A percentile compares a stretch with the other conserved stretches of the same genome.
Conservation (phyloP, 2,888 invertebrate species). For the Anodontia alba region DNA sequence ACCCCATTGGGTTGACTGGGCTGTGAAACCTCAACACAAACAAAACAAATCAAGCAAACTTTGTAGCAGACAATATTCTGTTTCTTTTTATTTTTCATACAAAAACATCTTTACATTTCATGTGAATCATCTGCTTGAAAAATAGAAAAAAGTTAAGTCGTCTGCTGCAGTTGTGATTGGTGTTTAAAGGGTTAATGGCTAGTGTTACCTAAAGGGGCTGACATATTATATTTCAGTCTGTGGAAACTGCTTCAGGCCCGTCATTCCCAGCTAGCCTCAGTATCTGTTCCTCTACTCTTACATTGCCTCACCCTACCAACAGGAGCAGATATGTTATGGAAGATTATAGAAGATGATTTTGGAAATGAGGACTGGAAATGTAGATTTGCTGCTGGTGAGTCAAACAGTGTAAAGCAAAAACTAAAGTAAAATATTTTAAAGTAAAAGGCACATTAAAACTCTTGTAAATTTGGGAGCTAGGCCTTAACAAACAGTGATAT, state of each 20-base stretch:
- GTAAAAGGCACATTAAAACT: neutral
- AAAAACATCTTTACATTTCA: too few relatives aligned
- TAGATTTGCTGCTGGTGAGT: constrained; percentile 93
- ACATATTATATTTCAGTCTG: constrained; percentile 94
- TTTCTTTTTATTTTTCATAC: too few relatives aligned
- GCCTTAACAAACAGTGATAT: too few relatives aligned
- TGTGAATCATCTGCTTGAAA: too few relatives aligned
- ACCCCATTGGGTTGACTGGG: too few relatives aligned
- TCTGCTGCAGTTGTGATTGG: too few relatives aligned
- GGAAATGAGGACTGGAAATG: constrained; percentile 94
- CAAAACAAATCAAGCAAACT: too few relatives aligned
- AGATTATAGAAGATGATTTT: constrained; percentile 97
- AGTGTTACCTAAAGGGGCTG: constrained; percentile 96
- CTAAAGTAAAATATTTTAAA: too few relatives aligned
- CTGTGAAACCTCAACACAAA: too few relatives aligned
- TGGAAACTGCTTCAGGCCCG: constrained; percentile 97
- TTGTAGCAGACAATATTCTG: too few relatives aligned
- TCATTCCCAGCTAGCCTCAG: constrained; percentile 96
- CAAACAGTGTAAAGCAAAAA: constrained; percentile 1
- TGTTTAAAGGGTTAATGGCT: constrained; percentile 88
- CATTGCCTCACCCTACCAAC: constrained; percentile 97
- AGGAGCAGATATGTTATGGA: constrained; percentile 98
- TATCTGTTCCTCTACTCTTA: constrained; percentile 95
- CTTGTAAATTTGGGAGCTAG: neutral
- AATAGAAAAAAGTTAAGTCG: too few relatives aligned